A percentile compares a stretch with the other conserved stretches of the same genome.
Conservation (phyloP, 2,888 invertebrate species). For the Noctuana brunneofusca region DNA sequence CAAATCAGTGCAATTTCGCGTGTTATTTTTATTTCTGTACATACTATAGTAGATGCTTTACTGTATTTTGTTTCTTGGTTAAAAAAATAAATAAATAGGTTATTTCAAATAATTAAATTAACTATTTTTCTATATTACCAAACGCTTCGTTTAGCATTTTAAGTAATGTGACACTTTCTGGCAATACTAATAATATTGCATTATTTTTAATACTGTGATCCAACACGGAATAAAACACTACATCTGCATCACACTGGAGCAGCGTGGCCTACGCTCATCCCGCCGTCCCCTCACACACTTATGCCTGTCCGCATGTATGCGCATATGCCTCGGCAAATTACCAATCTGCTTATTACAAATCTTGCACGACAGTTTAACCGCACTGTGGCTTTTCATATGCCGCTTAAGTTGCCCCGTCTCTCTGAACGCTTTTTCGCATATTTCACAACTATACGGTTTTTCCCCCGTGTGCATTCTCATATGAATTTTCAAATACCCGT, state of each 20-base stretch:
- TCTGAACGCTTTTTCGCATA: slow-evolving; percentile 66
- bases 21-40: too few relatives aligned
- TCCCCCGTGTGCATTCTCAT: slow-evolving; percentile 72
- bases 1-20: too few relatives aligned
- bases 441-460: slow-evolving; percentile 64
- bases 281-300: neutral
- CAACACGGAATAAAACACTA: neutral
- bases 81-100: too few relatives aligned
- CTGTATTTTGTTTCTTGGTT: too few relatives aligned
- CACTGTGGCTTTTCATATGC: slow-evolving; percentile 67
- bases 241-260: neutral
- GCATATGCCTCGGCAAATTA: slow-evolving; percentile 70
- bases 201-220: too few relatives aligned
- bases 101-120: too few relatives aligned
- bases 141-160: too few relatives aligned
- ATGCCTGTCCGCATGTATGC: slow-evolving; percentile 48
- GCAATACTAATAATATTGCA: too few relatives aligned
- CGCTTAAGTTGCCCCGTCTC: slow-evolving; percentile 69
- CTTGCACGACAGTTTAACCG: slow-evolving; percentile 60
- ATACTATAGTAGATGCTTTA: too few relatives aligned
- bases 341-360: slow-evolving; percentile 74
- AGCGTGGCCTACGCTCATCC: neutral
- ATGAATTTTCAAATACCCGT: slow-evolving; percentile 73
- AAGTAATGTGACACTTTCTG: too few relatives aligned
- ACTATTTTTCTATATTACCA: too few relatives aligned